Evolutionary conservation across 2,888 invertebrate species (phyloP), one percentile per base, ranked within the genome.

Genomic region (Pachliopta kotzebuea): DNA sequence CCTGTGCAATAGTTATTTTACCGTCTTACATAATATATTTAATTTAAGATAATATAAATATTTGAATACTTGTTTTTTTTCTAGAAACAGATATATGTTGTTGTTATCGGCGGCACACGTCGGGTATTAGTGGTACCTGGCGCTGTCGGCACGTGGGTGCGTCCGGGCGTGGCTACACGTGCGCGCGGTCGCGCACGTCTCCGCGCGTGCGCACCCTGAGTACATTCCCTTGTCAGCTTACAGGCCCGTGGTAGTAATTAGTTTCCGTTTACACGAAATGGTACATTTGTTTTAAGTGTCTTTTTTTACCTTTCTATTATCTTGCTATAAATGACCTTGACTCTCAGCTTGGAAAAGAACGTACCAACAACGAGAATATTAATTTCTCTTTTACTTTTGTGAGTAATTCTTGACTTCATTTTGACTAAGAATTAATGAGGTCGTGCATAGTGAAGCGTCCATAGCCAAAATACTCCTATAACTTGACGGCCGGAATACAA

Each of bases 161-260:
- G 72, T 29, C 72, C 72, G 74, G 74, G 79, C 85, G 78, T 77
- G 78, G 67, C 67, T 76, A 76, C 86, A 87, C 88, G 86, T 87
- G 88, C 83, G 71, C 37, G 71, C 79, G 74, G 53, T 74, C 74
- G 73, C 74, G 76, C 78, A 76, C 73, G 73, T 77, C 76, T 74
- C 77, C 76, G 68, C 62, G 61, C 66, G 62, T 70, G 64, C 70
- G 67, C 62, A 66, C 67, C 59, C 67, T 73, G 72, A 81, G 81
- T 80, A 74, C 56, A 62, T 74, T 77, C 69, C 71, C 80, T 73
- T 81, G 80, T 63, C 63, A 37, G 54, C 18, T 45, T 55, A 52
- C 65, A 60, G 56, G 50, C 7, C 58, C 56, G 66, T 67, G 63
- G 54, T 29, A 54, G 58, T 21, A 42, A 21, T 49, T 45, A 23